Base-by-base conservation (phyloP, 2,797 vertebrate species). In the Leucoraja ocellata region DNA sequence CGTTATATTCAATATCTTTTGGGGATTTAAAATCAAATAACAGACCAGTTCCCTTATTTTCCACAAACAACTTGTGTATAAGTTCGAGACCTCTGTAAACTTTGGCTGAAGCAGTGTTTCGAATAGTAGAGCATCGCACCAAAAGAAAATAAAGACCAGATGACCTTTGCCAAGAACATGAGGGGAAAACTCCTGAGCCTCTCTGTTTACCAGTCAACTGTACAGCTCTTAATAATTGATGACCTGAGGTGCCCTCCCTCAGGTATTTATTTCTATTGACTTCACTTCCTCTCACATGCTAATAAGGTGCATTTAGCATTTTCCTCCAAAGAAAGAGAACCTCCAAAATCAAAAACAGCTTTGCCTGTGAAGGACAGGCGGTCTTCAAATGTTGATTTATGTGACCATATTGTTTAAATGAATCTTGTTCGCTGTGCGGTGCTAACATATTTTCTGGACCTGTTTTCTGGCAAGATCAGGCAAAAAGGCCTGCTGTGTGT, bases 101-200 rank as follows among this genome's bases (percentile, higher is more conserved):
- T 32, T 68, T 88, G 61, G n/a, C 63, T 39, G 61, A n/a, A 36
- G 9, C 63, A 36, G 58, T 14, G 61, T 10, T 88, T 88, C 84
- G 68, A 65, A 88, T 88, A 88, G 36, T 88, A 32, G n/a, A 88
- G 32, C 84, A 68, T 68, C 65, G 63, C 84, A 68, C 8, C 84
- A 88, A 88, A 88, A 8, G 84, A 88, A 88, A 88, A 68, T 88
- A 88, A 88, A 88, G 61, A 65, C 61, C 84, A 88, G 84, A 32
- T 88, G 84, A 88, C 84, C 84, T 88, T 88, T 68, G 84, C 84
- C 63, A 8, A 32, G 63, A 88, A 88, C 84, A 88, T 68, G 84
- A 88, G 84, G 61, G 32, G 32, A 4, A 36, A 65, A 18, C 61
- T 88, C 61, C 84, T 68, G 16, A 36, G 63, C 84, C n/a, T 18